Base-by-base conservation (phyloP, 2,113 vertebrate species). In the Rhinoderma darwinii region DNA sequence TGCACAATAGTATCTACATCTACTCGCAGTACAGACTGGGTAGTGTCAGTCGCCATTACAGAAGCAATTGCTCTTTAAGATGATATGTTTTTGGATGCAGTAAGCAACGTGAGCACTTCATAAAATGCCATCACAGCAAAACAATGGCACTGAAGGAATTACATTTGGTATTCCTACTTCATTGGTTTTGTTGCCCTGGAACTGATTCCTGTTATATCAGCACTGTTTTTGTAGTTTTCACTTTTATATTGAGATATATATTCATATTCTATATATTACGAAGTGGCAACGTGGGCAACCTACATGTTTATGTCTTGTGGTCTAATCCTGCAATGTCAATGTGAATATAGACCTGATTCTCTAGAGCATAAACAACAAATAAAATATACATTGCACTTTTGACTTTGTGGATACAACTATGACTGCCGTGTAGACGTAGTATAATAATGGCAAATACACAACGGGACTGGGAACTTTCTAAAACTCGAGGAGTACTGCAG, bases 161-260 rank as follows among this genome's bases (percentile, higher is more conserved):
- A 47, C 73, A 75, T 75, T 75, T 75, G 73, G 39, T 75, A 44
- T 75, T 75, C 73, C 12, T 12, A 75, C 41, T 74, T 20, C 22
- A n/a, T 74, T 75, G 73, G 8, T 27, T 27, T 41, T 74, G 37
- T 47, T 15, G 14, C 12, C 44, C 44, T 47, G 44, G 44, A 47
- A 47, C 25, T 5, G 41, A 43, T 75, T 75, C n/a, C 73, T 75
- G 73, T 44, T 47, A 18, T 47, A 47, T 75, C 73, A 47, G 73
- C 73, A 39, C n/a, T 11, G 32, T 18, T 27, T 75, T 43, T n/a
- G 37, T 27, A 0, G 11, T 75, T 27, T 27, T 47, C 12, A 27
- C 72, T 44, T 44, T 44, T 47, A 27, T 7, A 44, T 25, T 75
- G 41, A 47, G 15, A 27, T 44, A 44, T 44, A 75, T 44, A 39